Evolutionary conservation across 2,113 vertebrate species (phyloP).

Genomic region (Corythornis cristatus): DNA sequence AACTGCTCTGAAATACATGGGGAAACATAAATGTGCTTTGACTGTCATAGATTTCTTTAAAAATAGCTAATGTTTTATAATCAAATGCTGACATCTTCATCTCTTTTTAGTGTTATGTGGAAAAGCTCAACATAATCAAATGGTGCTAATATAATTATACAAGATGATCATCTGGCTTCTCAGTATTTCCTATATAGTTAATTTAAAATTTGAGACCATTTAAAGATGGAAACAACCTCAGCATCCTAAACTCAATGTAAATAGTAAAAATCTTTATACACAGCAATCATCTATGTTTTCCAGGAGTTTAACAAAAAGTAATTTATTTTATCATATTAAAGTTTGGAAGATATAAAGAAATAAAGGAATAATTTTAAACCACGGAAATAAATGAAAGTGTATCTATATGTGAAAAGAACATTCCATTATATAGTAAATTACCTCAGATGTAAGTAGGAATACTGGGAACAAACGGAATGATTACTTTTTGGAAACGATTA

Average conservation of each 20-base stretch:
- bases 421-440: not conserved
- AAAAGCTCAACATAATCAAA: not conserved
- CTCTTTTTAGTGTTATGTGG: not conserved
- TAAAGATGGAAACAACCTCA: not conserved
- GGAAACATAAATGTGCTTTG: not conserved
- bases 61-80: not conserved
- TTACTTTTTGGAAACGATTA: not conserved
- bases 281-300: not conserved
- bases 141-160: not conserved
- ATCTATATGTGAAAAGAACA: not conserved
- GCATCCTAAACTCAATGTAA: not conserved
- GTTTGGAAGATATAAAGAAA: not conserved
- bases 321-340: not conserved
- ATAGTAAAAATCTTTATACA: not conserved
- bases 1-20: not conserved
- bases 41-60: not conserved
- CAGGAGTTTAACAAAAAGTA: not conserved
- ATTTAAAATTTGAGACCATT: not conserved
- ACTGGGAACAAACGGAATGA: not conserved
- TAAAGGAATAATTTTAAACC: not conserved
- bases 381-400: not conserved
- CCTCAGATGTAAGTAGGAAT: not conserved
- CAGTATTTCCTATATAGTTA: not conserved
- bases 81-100: not conserved
- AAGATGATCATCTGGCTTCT: not conserved